Evolutionary conservation across 2,797 vertebrate species (phyloP), one percentile per base, ranked within the genome.

Genomic region (Pelochelys cantorii): DNA sequence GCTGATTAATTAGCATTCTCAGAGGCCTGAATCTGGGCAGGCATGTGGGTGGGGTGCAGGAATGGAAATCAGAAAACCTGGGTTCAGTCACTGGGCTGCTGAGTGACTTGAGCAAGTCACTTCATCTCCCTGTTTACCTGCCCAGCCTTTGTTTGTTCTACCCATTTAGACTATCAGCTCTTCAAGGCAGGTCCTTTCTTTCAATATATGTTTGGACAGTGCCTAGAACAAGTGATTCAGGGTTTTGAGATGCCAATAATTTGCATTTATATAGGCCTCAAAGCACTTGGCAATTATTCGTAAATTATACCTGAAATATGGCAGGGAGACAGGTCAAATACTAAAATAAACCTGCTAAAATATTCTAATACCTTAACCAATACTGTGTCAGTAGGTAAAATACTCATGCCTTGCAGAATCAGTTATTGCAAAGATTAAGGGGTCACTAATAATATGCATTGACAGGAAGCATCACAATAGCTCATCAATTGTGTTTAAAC

Each of bases 401-500:
- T 48, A 23, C 34, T 62, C 48, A 56, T 5, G 29, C 56, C 12
- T 83, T 74, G 81, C 79, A 83, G 27, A 82, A 78, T 59, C 1
- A 34, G 12, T 0, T 34, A 68, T 56, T 42, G 60, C 29, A 10
- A 31, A 88, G 10, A 59, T 81, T 90, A 68, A 81, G 78, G 5
- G 27, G 79, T 56, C 37, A 79, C 20, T 48, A 25, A 42, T 27
- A 75, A 75, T 75, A 75, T 75, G 22, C 71, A 48, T 75, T 75
- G 71, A 75, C 12, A 25, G 37, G 71, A 75, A 75, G 14, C 22
- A 23, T 42, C n/a, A 68, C 15, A 68, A 79, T 56, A 54, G 34
- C 56, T 85, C 78, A 84, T 92, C 78, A 77, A 56, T 48, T 75
- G 65, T 29, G 34, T 56, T 31, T 92, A 88, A 88, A 77, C 37